Evolutionary conservation across 2,113 vertebrate genomes (phyloP).

Genomic region (Orycteropus afer): DNA sequence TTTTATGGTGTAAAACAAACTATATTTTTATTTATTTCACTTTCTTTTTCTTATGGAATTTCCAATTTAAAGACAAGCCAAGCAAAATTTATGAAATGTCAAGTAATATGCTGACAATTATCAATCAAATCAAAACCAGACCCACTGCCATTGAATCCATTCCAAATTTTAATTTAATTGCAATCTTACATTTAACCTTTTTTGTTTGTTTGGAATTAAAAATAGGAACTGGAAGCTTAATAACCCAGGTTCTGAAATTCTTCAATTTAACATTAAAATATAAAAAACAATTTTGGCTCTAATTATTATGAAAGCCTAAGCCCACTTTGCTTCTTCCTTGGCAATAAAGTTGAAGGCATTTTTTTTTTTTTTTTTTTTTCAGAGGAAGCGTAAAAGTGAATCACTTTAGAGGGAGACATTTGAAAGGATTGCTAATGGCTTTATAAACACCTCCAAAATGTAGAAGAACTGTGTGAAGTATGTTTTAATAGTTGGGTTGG

Average conservation of each 20-base stretch:
- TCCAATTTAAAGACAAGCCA: neutral
- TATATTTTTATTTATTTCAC: neutral
- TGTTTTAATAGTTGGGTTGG: conserved; percentile 1
- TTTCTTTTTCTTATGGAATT: neutral
- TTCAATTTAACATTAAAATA: neutral
- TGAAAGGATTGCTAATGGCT: conserved; percentile 44
- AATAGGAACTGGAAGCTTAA: neutral
- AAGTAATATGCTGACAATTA: neutral
- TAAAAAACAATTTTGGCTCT: neutral
- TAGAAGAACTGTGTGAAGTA: conserved; percentile 29
- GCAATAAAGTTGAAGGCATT: neutral
- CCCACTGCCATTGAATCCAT: too few species aligned
- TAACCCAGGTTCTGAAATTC: conserved; percentile 8
- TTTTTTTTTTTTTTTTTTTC: neutral
- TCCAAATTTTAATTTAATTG: conserved; percentile 35
- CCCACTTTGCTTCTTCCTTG: neutral
- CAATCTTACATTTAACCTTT: neutral
- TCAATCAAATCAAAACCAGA: too few species aligned
- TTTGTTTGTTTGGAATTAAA: conserved; percentile 26
- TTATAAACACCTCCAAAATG: conserved; percentile 57
- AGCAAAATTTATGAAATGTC: neutral
- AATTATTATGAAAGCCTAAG: conserved; percentile 20
- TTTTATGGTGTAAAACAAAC: neutral
- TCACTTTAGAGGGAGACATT: conserved; percentile 17
- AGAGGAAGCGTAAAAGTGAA: conserved; percentile 34